phyloP scores from a whole-genome alignment of 2,888 invertebrate species.

The Choristoneura rosaceana region DNA sequence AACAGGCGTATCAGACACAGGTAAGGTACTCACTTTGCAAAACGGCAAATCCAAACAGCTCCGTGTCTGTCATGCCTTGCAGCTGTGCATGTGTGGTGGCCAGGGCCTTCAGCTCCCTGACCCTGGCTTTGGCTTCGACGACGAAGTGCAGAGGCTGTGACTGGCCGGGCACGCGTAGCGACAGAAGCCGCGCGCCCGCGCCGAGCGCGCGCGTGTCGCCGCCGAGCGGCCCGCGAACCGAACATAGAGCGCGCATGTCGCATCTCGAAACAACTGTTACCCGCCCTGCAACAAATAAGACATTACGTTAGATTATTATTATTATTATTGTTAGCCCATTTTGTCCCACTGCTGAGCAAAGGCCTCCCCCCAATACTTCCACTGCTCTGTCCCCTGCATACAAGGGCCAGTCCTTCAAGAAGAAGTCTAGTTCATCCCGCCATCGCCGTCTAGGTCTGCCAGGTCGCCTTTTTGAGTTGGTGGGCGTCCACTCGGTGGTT shows the following conservation, averaged over 20 bases:
- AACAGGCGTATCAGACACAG: no score
- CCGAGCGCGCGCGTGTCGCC: constrained; percentile 89
- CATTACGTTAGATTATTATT: background rate
- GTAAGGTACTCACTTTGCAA: constrained; percentile 90
- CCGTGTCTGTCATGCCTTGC: constrained; percentile 93
- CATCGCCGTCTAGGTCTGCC: no score
- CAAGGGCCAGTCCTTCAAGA: no score
- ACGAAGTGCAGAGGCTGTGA: constrained; percentile 81
- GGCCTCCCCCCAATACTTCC: no score
- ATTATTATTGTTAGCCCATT: no score
- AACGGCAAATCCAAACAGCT: constrained; percentile 94
- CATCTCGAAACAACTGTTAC: constrained; percentile 84
- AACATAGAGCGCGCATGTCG: constrained; percentile 92
- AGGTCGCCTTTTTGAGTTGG: no score
- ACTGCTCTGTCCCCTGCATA: no score
- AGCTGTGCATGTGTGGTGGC: constrained; percentile 92
- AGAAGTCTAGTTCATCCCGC: no score
- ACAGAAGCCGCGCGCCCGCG: constrained; percentile 87
- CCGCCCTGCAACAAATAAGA: constrained; percentile 68
- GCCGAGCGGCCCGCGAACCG: constrained; percentile 93
- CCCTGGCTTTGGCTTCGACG: constrained; percentile 92
- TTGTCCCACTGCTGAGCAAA: no score
- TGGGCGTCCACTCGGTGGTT: no score
- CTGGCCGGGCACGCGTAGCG: constrained; percentile 87
- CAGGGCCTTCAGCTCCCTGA: constrained; percentile 92